Evolutionary conservation across 2,113 vertebrate genomes (phyloP).

Genomic region (Coptodon bakossiorum): DNA sequence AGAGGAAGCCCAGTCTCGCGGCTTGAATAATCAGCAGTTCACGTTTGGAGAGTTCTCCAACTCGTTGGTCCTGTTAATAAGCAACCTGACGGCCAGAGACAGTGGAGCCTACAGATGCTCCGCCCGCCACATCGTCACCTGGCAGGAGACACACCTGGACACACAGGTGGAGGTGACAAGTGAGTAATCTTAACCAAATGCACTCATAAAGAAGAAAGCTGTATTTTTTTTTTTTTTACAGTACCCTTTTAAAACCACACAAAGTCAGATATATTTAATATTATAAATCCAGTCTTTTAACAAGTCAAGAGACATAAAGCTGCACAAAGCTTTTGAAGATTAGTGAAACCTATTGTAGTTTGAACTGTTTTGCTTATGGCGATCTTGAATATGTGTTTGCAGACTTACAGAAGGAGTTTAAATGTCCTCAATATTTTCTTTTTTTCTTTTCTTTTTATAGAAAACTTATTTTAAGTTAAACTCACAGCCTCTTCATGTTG

Average conservation of each 20-base stretch:
- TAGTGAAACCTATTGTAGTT: background rate
- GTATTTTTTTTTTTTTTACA: background rate
- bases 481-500: background rate
- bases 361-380: background rate
- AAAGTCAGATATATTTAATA: background rate
- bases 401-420: background rate
- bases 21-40: slow-evolving; percentile 52
- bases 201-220: background rate
- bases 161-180: slow-evolving; percentile 84
- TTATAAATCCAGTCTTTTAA: background rate
- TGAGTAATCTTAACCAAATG: slow-evolving; percentile 30
- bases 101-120: slow-evolving; percentile 86
- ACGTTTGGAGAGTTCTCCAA: slow-evolving; percentile 73
- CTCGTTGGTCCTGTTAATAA: slow-evolving; percentile 74
- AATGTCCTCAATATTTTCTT: too few species aligned
- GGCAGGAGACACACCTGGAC: slow-evolving; percentile 78
- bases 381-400: background rate
- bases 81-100: slow-evolving; percentile 78
- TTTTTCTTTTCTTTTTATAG: too few species aligned
- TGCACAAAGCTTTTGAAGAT: background rate
- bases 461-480: background rate
- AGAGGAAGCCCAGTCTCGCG: background rate
- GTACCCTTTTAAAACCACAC: background rate
- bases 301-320: background rate
- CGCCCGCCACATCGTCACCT: slow-evolving; percentile 77